Base-by-base conservation (phyloP, 1,140 invertebrate species). In the Pogonomyrmex barbatus region DNA sequence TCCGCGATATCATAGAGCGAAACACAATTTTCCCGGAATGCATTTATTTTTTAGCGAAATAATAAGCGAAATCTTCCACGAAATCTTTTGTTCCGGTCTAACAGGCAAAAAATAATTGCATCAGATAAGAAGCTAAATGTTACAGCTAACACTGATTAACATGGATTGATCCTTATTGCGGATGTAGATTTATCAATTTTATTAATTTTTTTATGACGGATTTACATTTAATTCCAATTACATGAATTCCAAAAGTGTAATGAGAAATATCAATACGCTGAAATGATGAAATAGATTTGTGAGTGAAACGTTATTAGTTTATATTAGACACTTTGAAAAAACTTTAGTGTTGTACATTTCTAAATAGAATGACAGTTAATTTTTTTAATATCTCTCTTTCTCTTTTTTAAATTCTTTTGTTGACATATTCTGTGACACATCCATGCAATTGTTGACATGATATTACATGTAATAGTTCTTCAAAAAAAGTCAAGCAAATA, bases 1-100 rank as follows among this genome's bases (percentile, higher is more conserved):
- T 82, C 45, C 17, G 14, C 30, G 60, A 77, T 62, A n/a, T 60
- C 56, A 12, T 67, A 39, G 56, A 81, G n/a, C 36, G 12, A 50
- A 68, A 68, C 17, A 8, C 12, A 30, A 54, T 82, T 82, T 24
- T 68, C 17, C 54, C 24, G 76, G 2, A 10, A 47, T 2, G 6
- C 12, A 47, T 79, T 79, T 42, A 5, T 68, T 56, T 24, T 50
- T 6, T 36, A 42, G 5, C 6, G 39, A 10, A 45, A 45, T 63
- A 42, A 45, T 14, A 33, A 45, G 1, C 33, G 39, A 24, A 68
- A 54, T 45, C 42, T 58, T 9, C 17, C 36, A 58, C 10, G 42
- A 60, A 58, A 82, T 33, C 9, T 73, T 60, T 58, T 47, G 30
- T 52, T 39, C n/a, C 17, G 68, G 36, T 45, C 24, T 70, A 52